These are phyloP conservation scores for Drosophila bocqueti DNA, from an alignment of 1,140 invertebrate genomes.

Conservation along the genomic window DNA sequence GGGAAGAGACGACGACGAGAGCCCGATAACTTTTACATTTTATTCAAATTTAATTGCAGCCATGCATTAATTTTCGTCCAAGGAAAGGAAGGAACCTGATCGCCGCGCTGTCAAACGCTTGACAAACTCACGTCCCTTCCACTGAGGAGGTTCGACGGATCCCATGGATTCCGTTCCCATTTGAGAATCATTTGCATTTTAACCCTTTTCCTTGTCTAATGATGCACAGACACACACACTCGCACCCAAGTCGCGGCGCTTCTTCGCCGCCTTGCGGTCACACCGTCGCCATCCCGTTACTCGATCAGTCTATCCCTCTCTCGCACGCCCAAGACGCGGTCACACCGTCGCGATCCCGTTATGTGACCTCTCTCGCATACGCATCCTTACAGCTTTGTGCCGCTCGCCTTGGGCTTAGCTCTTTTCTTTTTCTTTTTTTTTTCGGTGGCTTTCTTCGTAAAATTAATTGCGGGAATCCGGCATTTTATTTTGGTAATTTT, in stretches of 20 bases:
- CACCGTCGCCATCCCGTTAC: background rate
- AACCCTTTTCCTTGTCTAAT: conserved; percentile 48
- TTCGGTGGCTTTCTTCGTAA: conserved; percentile 28
- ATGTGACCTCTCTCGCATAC: background rate
- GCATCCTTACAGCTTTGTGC: background rate
- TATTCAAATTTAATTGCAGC: conserved; percentile 79
- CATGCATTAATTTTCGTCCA: conserved; percentile 56
- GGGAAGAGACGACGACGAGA: conserved; percentile 5
- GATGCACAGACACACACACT: background rate
- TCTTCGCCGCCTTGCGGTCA: conserved; percentile 49
- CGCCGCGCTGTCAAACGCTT: conserved; percentile 66
- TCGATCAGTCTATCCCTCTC: background rate
- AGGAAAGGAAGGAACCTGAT: conserved; percentile 57
- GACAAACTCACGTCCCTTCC: conserved; percentile 48
- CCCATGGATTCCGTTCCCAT: conserved; percentile 37
- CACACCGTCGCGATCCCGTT: background rate
- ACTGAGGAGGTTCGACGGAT: background rate
- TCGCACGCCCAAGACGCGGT: conserved; percentile 11
- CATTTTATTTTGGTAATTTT: conserved; percentile 62
- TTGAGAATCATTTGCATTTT: conserved; percentile 53
- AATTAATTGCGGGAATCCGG: conserved; percentile 29
- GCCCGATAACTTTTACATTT: conserved; percentile 60
- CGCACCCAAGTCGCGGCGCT: conserved; percentile 13
- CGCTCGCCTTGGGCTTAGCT: background rate
- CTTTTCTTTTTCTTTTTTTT: background rate